These are phyloP conservation scores for Cantharis flavilabris DNA, from an alignment of 2,888 invertebrate species.

Conservation along the genomic window DNA sequence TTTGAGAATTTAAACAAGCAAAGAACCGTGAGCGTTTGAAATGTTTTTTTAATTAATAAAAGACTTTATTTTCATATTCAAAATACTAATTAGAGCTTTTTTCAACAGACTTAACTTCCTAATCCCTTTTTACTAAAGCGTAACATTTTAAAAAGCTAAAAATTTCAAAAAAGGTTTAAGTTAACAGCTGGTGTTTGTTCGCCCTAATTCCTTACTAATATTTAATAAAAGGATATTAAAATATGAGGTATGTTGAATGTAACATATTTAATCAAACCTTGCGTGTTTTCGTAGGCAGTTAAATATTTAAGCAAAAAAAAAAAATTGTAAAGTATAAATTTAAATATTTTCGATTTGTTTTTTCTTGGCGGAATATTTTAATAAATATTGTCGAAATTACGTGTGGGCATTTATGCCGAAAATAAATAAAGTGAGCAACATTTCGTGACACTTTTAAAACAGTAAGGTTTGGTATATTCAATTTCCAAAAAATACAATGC, in stretches of 20 bases:
- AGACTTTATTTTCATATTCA: not conserved
- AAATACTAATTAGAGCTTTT: not conserved
- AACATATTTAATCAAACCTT: not conserved
- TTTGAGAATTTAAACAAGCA: not conserved
- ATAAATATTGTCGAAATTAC: conserved; percentile 27
- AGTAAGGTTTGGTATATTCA: conserved; percentile 25
- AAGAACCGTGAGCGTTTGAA: not conserved
- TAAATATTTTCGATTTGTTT: not conserved
- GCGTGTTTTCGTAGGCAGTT: not conserved
- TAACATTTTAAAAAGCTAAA: not conserved
- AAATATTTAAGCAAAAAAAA: not conserved
- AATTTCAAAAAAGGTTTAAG: not conserved
- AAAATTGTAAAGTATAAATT: not conserved
- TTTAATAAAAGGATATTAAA: not conserved
- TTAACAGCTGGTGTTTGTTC: not conserved
- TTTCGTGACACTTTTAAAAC: conserved; percentile 25
- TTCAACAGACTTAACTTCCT: not conserved
- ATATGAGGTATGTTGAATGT: not conserved
- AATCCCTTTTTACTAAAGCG: not conserved
- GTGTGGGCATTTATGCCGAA: conserved; percentile 33
- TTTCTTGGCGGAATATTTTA: conserved; percentile 9
- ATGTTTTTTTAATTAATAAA: not conserved
- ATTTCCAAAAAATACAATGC: conserved; percentile 32
- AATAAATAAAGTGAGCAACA: conserved; percentile 26
- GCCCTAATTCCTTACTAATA: not conserved